Base-by-base conservation (phyloP, 2,113 vertebrate species). In the Burhinus bistriatus region DNA sequence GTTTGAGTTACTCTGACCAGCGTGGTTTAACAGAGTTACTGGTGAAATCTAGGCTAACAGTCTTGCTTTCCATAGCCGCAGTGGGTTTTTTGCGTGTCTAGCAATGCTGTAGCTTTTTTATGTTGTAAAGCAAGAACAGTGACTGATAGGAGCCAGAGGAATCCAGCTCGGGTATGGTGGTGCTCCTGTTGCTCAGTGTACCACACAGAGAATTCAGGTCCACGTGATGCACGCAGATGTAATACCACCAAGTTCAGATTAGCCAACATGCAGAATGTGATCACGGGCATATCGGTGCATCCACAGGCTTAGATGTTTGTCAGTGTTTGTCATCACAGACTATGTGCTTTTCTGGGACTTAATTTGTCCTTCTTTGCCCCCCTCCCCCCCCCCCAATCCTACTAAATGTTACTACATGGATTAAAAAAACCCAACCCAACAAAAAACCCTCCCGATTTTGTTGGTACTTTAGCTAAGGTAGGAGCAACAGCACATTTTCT, bases 121-220 rank as follows among this genome's bases (percentile, higher is more conserved):
- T 4, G 7, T 23, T 47, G 5, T 44, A 65, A 90, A 86, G 40
- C 58, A 76, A 59, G 26, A 82, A 19, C 2, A 55, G 38, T 14
- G 47, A 22, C 26, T 59, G 71, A 29, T 7, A 26, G 19, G 34
- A 69, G 32, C 26, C 42, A 64, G 49, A 72, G 38, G 19, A 82
- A 27, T 82, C 20, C 15, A 22, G 0, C 10, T 26, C 1, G 0
- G 38, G 15, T 49, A 13, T 30, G 4, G 3, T 15, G 27, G 30
- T 47, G 44, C 21, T 90, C 32, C 54, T 58, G 7, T 44, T 90
- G 22, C 27, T 85, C 16, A 4, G 49, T 57, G 14, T 79, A 42
- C 58, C 44, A 15, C 19, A 3, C 12, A 57, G 66, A 83, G 22
- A 6, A 16, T 57, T 92, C 40, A 45, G 62, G 22, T 47, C 20